A percentile compares a stretch with the other conserved stretches of the same genome.
phyloP scores from a whole-genome alignment of 2,113 vertebrate species.

The Podiceps cristatus region DNA sequence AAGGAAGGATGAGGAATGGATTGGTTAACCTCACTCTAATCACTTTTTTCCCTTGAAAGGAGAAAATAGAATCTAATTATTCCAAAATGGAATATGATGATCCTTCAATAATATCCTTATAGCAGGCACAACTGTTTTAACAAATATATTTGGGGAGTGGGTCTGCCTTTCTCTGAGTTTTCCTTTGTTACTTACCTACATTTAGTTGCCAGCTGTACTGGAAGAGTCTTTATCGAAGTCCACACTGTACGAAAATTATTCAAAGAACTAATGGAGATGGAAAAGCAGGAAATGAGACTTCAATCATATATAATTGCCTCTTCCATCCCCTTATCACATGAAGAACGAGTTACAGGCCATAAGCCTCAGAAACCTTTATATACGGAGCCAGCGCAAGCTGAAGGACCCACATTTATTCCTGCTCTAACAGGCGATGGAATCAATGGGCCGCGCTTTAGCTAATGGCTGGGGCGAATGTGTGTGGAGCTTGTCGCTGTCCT shows the following conservation, averaged over 20 bases:
- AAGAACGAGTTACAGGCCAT: background rate
- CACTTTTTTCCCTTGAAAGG: background rate
- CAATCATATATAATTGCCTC: background rate
- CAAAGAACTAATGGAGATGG: background rate
- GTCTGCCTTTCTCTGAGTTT: background rate
- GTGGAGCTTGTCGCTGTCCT: background rate
- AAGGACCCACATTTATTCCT: background rate
- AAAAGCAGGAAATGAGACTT: constrained; percentile 6
- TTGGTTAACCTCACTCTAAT: background rate
- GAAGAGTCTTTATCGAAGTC: background rate
- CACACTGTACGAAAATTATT: background rate
- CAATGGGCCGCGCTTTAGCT: background rate
- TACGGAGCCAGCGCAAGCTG: background rate
- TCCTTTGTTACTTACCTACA: background rate
- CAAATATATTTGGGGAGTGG: background rate
- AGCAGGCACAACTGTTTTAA: background rate
- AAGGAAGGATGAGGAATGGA: background rate
- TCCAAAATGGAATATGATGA: background rate
- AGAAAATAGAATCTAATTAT: constrained; percentile 31
- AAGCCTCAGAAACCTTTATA: background rate
- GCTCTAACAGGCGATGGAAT: background rate
- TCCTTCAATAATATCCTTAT: background rate
- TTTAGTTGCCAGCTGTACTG: background rate
- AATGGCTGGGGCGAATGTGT: background rate
- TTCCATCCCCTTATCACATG: background rate